Evolutionary conservation across 2,797 vertebrate genomes (phyloP).

Genomic region (Cephalopachus bancanus): DNA sequence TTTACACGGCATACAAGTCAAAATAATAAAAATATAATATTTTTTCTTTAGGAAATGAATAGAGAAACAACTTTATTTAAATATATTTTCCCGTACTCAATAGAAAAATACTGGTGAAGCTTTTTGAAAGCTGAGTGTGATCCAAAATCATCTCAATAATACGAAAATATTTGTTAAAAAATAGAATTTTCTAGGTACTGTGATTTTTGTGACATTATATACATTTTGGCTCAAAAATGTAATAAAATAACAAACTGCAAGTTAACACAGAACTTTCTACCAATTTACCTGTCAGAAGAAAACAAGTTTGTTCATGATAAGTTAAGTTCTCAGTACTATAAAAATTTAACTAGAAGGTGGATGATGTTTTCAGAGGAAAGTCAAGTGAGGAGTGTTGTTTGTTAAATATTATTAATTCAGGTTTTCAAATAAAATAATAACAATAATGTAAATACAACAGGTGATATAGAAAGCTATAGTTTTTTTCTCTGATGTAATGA

Average conservation of each 20-base stretch:
- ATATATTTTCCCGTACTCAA: background rate
- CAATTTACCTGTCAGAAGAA: background rate
- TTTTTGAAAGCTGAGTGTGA: background rate
- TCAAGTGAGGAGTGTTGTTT: background rate
- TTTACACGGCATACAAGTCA: background rate
- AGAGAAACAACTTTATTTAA: background rate
- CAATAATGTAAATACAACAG: conserved; percentile 58
- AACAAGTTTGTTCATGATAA: background rate
- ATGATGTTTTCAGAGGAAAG: background rate
- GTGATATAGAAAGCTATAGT: conserved; percentile 58
- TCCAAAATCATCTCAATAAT: background rate
- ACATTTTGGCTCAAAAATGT: background rate
- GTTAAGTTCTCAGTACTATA: background rate
- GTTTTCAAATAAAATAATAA: conserved; percentile 22
- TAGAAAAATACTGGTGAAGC: background rate
- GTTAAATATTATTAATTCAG: conserved; percentile 1
- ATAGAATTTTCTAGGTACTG: background rate
- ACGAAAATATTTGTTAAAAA: background rate
- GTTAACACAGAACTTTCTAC: background rate
- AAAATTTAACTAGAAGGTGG: conserved; percentile 15
- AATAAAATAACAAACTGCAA: background rate
- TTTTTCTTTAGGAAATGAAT: background rate
- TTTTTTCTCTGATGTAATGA: conserved; percentile 64
- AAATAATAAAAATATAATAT: background rate
- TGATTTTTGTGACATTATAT: background rate